phyloP scores from a whole-genome alignment of 2,888 invertebrate genomes.

The Homarus gammarus region DNA sequence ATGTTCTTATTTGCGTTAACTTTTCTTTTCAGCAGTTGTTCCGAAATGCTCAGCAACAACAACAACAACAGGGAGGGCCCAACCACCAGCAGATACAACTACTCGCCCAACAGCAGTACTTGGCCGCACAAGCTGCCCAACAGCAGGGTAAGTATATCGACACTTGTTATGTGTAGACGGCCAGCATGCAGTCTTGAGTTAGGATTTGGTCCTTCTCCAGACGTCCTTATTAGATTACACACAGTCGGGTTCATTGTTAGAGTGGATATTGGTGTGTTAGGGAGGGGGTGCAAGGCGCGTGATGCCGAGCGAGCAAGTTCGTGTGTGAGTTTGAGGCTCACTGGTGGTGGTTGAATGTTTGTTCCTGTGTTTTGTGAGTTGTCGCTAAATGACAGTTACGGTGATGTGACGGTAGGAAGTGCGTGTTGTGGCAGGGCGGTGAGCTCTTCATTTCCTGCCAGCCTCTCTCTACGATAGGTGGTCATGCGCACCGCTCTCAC shows the following conservation, averaged over 20 bases:
- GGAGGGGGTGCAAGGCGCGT: neutral
- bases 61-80: constrained; percentile 66
- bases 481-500: neutral
- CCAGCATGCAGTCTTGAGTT: neutral
- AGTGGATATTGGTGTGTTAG: neutral
- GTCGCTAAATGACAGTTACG: neutral
- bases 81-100: constrained; percentile 80
- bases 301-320: neutral
- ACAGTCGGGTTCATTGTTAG: neutral
- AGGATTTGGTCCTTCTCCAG: neutral
- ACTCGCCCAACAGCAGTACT: constrained; percentile 87
- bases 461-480: neutral
- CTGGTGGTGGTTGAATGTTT: neutral
- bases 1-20: neutral
- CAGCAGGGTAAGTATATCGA: constrained; percentile 81
- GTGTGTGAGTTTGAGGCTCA: neutral
- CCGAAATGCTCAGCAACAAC: constrained; percentile 72
- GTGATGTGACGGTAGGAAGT: neutral
- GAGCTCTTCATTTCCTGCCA: neutral
- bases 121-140: constrained; percentile 86
- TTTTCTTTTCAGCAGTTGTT: constrained; percentile 64
- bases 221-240: neutral
- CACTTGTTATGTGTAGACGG: neutral
- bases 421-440: constrained; percentile 23
- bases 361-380: neutral